phyloP scores from a whole-genome alignment of 1,140 invertebrate genomes.

The Muscidifurax raptorellus region DNA sequence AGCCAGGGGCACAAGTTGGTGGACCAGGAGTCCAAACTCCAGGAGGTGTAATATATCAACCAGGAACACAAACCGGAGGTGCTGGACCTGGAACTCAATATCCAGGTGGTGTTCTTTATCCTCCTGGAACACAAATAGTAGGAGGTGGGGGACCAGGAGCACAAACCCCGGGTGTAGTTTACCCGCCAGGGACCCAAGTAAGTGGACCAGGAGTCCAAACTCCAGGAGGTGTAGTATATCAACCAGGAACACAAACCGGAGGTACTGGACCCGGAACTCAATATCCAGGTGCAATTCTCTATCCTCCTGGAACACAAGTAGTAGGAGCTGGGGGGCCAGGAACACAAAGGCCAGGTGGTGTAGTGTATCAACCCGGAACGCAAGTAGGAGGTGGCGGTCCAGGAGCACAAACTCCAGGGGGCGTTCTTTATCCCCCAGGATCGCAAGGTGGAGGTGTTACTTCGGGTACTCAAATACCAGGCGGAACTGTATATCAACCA shows the following conservation, averaged over 20 bases:
- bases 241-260: background rate
- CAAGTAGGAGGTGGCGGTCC: constrained; percentile 17
- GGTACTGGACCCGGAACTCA: background rate
- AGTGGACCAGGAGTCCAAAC: background rate
- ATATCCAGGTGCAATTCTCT: background rate
- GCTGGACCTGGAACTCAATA: background rate
- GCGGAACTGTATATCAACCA: background rate
- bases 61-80: background rate
- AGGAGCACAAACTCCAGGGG: background rate
- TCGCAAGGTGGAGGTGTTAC: background rate
- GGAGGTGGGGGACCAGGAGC: background rate
- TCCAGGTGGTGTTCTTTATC: background rate
- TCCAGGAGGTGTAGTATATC: background rate
- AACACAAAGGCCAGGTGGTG: background rate
- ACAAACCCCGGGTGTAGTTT: background rate
- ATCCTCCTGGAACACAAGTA: background rate
- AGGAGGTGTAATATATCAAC: constrained; percentile 17
- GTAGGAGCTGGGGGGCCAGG: background rate
- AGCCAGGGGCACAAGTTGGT: background rate
- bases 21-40: constrained; percentile 14
- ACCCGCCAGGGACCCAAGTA: too few relatives aligned
- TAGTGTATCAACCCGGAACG: constrained; percentile 15
- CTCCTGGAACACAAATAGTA: background rate
- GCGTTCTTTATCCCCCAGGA: too few relatives aligned
- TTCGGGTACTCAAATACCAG: background rate